Conservation (phyloP, 2,797 vertebrate species). For the Gorsachius magnificus region DNA sequence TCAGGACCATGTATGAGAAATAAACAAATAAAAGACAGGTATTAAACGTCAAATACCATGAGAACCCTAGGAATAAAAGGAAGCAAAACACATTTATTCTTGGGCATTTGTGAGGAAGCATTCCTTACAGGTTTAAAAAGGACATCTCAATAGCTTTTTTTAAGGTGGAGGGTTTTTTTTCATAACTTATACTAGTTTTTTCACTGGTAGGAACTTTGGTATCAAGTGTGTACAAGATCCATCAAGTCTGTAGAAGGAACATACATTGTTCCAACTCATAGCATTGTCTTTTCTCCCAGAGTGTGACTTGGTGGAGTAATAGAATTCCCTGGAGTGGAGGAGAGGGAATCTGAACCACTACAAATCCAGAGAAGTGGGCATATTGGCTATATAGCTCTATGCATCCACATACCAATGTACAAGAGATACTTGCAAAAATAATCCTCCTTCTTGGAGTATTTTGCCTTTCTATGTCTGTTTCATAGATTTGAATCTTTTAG, state of each 20-base stretch:
- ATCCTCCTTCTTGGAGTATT: neutral
- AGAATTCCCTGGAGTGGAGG: neutral
- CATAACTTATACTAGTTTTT: neutral
- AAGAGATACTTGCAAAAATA: neutral
- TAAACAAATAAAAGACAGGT: neutral
- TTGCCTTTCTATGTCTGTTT: neutral
- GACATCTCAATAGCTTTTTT: neutral
- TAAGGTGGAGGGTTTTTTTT: neutral
- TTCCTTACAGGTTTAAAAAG: neutral
- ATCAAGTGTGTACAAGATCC: neutral
- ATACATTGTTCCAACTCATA: neutral
- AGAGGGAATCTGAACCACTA: neutral
- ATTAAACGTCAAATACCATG: neutral
- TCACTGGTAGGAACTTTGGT: neutral
- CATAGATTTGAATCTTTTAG: neutral
- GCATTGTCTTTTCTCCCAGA: neutral
- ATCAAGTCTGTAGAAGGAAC: neutral
- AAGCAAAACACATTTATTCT: neutral
- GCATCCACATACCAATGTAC: neutral
- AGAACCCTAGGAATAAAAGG: neutral
- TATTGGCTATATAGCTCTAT: neutral
- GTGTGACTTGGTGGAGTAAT: neutral
- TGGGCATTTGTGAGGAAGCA: neutral
- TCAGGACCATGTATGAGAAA: neutral
- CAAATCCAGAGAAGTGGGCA: neutral